Evolutionary conservation across 30 jellyfish, hydroid and myxozoan genomes (phyloP).

Genomic region (Phacellophora camtschatica): DNA sequence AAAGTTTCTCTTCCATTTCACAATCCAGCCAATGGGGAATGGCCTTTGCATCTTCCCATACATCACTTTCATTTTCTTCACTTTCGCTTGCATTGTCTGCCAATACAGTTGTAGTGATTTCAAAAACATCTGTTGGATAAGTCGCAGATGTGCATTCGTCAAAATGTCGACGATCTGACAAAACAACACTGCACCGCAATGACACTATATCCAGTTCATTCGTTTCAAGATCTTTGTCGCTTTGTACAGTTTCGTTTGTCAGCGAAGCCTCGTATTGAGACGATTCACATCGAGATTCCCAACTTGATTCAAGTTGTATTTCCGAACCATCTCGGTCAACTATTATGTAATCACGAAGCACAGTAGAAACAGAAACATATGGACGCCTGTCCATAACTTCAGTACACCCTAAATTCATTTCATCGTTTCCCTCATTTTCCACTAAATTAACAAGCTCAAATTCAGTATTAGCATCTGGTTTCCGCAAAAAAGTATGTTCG

Average conservation of each 20-base stretch:
- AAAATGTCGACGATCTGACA: constrained; percentile 29
- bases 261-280: background rate
- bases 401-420: background rate
- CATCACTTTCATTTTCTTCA: constrained; percentile 73
- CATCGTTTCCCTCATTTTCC: background rate
- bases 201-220: constrained; percentile 81
- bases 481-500: constrained; percentile 73
- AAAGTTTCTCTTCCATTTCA: constrained; percentile 75
- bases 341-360: constrained; percentile 54
- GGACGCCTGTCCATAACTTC: background rate
- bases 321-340: constrained; percentile 86
- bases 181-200: constrained; percentile 75
- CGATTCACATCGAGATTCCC: background rate
- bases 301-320: background rate
- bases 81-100: constrained; percentile 84
- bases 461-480: constrained; percentile 53
- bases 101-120: constrained; percentile 71
- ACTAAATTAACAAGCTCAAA: constrained; percentile 60
- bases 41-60: constrained; percentile 99
- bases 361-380: constrained; percentile 75
- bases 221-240: background rate
- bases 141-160: constrained; percentile 68
- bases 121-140: constrained; percentile 77
- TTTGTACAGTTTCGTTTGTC: constrained; percentile 7
- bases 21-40: constrained; percentile 97